These are phyloP conservation scores for Epinotia demarniana DNA, from an alignment of 2,888 invertebrate species.

Conservation along the genomic window DNA sequence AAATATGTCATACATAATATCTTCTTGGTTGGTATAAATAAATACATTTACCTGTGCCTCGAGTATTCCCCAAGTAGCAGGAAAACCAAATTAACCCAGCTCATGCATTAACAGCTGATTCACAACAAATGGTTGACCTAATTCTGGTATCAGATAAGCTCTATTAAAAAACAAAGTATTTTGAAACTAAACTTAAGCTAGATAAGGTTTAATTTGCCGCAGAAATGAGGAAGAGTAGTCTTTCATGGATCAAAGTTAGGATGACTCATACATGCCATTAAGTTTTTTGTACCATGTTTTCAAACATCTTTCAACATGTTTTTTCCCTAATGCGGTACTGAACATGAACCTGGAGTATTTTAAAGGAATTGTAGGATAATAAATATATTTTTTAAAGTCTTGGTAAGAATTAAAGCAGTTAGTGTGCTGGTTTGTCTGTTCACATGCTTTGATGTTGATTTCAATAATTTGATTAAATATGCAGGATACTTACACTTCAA, in stretches of 20 bases:
- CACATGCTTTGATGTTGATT: neutral
- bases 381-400: too few species aligned
- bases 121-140: constrained; percentile 16
- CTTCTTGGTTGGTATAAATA: neutral
- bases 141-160: constrained; percentile 7
- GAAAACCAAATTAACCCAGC: constrained; percentile 3
- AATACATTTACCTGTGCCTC: neutral
- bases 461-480: neutral
- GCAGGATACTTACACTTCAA: too few species aligned
- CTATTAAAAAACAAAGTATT: neutral
- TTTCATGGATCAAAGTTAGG: neutral
- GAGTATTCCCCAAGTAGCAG: neutral
- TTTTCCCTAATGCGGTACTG: neutral
- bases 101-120: constrained; percentile 18
- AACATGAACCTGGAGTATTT: too few species aligned
- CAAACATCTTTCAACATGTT: neutral
- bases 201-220: neutral
- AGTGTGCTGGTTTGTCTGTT: neutral
- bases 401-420: neutral
- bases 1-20: neutral
- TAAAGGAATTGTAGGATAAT: too few species aligned
- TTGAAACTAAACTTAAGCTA: constrained; percentile 5
- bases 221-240: neutral
- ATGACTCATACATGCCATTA: constrained; percentile 18
- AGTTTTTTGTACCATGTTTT: constrained; percentile 11